Base-by-base conservation (phyloP, 2,113 vertebrate genomes). In the Todiramphus chloris region DNA sequence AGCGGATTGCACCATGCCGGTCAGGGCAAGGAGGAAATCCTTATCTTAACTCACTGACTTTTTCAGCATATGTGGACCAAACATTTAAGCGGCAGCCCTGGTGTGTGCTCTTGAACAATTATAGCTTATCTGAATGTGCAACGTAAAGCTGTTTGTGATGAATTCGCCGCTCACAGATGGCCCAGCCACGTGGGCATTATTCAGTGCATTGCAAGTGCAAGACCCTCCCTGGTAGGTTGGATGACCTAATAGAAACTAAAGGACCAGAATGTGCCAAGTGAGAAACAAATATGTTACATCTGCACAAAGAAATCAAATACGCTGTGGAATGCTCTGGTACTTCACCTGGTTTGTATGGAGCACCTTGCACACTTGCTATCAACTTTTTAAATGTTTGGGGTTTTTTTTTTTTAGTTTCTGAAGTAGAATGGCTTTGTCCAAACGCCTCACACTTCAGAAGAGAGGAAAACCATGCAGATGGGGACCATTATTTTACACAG, bases 1-100 rank as follows among this genome's bases (percentile, higher is more conserved):
- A 51, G 43, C 48, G 16, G 20, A 5, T 10, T 16, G 39, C 48
- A 13, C 33, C 2, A 2, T 3, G 11, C 0, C 1, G 6, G 66
- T 41, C 66, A 41, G 39, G 44, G 18, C 27, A 81, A 46, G 50
- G 41, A 69, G 72, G 21, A 92, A 58, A 70, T 20, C 37, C 56
- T 37, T 41, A 41, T 41, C 41, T 41, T 50, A 43, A 60, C n/a
- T 66, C 51, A 2, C 64, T 24, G 4, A 30, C n/a, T 60, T 66
- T 50, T 62, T 64, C 69, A 53, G 60, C 50, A 63, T 4, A 21
- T 60, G 64, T 10, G 59, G 76, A 72, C 41, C 72, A 41, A 89
- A 68, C 37, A 68, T 72, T 77, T 63, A 72, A 62, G 55, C 53
- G n/a, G 31, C 64, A 58, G 62, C 23, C 20, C 51, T 18, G 41